These are phyloP conservation scores for Trichopria drosophilae DNA, from an alignment of 2,888 invertebrate species.

Conservation along the genomic window DNA sequence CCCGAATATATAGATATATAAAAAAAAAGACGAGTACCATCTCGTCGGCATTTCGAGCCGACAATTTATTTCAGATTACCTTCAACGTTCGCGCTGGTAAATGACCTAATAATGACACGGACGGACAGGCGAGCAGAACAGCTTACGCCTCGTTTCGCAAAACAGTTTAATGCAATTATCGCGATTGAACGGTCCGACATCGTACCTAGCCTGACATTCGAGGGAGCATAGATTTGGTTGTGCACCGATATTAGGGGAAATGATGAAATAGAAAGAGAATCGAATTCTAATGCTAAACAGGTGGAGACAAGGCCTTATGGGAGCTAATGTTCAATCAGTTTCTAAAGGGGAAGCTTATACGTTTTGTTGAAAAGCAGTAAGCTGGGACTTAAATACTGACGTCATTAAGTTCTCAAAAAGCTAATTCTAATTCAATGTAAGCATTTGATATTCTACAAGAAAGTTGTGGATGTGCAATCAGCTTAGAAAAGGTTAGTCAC, in stretches of 20 bases:
- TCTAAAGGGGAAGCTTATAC: too few species aligned
- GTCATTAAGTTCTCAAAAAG: too few species aligned
- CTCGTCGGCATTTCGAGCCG: constrained; percentile 2
- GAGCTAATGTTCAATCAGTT: too few species aligned
- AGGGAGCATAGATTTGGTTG: too few species aligned
- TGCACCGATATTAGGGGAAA: constrained; percentile 24
- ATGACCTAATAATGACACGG: constrained; percentile 32
- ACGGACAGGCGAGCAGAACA: neutral
- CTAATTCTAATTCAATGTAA: too few species aligned
- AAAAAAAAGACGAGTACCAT: constrained; percentile 1
- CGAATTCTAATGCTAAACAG: constrained; percentile 1
- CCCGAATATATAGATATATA: neutral
- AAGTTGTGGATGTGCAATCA: too few species aligned
- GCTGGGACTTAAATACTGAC: too few species aligned
- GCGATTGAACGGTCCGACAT: constrained; percentile 37
- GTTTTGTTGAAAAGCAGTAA: too few species aligned
- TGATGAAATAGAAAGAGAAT: constrained; percentile 14
- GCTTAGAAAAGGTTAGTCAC: too few species aligned
- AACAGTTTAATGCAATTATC: constrained; percentile 44
- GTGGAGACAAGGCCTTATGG: too few species aligned
- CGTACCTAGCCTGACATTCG: constrained; percentile 22
- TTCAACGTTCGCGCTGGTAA: constrained; percentile 10
- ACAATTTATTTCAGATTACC: constrained; percentile 42
- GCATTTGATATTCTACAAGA: too few species aligned
- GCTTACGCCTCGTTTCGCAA: constrained; percentile 37